Conservation (phyloP, 2,888 invertebrate species). For the Unio delphinus region DNA sequence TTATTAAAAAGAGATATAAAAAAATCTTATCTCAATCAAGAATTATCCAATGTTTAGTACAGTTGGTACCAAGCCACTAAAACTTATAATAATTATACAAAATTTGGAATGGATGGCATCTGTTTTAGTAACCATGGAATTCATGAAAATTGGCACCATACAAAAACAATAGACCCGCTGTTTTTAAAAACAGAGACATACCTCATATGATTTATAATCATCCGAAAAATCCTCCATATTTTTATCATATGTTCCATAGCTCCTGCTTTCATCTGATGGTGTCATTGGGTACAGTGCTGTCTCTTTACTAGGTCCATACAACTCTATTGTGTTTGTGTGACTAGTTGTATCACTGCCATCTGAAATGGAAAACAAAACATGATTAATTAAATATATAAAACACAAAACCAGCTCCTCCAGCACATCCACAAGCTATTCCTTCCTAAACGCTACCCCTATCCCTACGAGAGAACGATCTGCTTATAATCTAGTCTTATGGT, state of each 20-base stretch:
- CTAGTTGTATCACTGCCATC: conserved; percentile 74
- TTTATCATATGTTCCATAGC: conserved; percentile 68
- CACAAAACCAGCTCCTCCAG: not conserved
- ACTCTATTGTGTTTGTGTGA: conserved; percentile 96
- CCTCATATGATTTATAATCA: conserved; percentile 59
- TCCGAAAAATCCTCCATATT: conserved; percentile 67
- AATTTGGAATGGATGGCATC: no score
- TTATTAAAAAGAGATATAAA: no score
- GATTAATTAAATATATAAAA: not conserved
- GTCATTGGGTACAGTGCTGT: conserved; percentile 58
- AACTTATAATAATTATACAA: no score
- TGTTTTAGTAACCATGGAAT: no score
- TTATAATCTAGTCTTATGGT: no score
- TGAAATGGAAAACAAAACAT: conserved; percentile 43
- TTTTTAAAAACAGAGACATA: no score
- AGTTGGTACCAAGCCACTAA: no score
- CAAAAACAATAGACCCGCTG: no score
- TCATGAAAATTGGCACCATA: no score
- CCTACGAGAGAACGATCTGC: no score
- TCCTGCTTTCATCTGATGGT: conserved; percentile 63
- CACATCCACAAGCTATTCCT: not conserved
- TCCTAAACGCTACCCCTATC: not conserved
- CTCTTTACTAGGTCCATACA: conserved; percentile 77
- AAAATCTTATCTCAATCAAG: no score
- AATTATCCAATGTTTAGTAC: no score